Conservation (phyloP, 2,797 vertebrate genomes). For the Cuniculus paca region DNA sequence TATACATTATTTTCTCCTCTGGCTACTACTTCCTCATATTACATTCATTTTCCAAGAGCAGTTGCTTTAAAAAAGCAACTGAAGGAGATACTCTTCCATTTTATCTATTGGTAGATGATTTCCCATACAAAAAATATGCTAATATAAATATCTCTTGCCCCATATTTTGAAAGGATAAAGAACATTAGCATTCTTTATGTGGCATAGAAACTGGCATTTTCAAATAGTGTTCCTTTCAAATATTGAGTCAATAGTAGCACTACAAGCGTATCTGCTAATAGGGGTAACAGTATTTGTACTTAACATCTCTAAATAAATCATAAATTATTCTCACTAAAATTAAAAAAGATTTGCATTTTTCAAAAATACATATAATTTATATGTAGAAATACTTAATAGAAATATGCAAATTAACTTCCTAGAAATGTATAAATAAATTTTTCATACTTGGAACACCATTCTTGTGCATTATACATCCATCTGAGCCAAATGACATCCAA, state of each 20-base stretch:
- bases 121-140: not conserved
- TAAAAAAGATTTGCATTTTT: conserved; percentile 1
- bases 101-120: not conserved
- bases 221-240: not conserved
- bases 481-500: not conserved
- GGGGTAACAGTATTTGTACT: not conserved
- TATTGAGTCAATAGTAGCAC: not conserved
- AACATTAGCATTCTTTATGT: not conserved
- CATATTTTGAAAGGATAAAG: conserved; percentile 30
- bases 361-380: not conserved
- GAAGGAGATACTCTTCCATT: not conserved
- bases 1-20: conserved; percentile 54
- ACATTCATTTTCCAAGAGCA: conserved; percentile 36
- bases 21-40: not conserved
- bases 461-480: not conserved
- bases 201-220: not conserved
- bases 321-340: conserved; percentile 2
- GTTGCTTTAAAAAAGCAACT: not conserved
- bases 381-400: not conserved
- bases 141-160: not conserved
- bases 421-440: not conserved
- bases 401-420: not conserved
- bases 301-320: not conserved
- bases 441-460: not conserved
- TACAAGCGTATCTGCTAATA: not conserved